Evolutionary conservation across 1,140 invertebrate genomes (phyloP).

Genomic region (Cecropterus lyciades): DNA sequence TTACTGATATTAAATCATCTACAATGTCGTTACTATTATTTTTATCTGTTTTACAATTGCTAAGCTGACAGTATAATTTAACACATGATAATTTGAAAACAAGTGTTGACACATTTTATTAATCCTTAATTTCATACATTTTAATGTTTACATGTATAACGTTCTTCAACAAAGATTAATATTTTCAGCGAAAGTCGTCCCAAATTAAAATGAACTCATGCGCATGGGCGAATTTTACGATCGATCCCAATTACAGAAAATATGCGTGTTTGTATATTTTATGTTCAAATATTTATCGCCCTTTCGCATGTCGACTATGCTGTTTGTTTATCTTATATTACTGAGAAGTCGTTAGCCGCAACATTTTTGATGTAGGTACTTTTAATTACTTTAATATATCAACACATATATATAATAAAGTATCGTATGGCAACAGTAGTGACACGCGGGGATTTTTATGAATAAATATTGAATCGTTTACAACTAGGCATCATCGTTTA

Average conservation of each 20-base stretch:
- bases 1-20: too few species aligned
- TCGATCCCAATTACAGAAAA: slow-evolving; percentile 22
- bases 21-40: too few species aligned
- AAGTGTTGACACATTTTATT: not conserved
- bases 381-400: too few species aligned
- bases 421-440: not conserved
- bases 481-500: slow-evolving; percentile 12
- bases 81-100: not conserved
- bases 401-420: not conserved
- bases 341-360: slow-evolving; percentile 1
- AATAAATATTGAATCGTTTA: slow-evolving; percentile 18
- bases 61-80: not conserved
- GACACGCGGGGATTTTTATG: slow-evolving; percentile 5
- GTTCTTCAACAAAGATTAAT: not conserved
- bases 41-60: not conserved
- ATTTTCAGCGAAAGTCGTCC: not conserved
- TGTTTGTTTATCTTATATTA: slow-evolving; percentile 21
- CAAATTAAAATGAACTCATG: slow-evolving; percentile 5
- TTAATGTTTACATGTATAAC: not conserved
- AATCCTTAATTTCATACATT: not conserved
- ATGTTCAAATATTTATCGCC: slow-evolving; percentile 27
- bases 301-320: slow-evolving; percentile 7
- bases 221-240: slow-evolving; percentile 26
- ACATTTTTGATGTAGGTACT: too few species aligned
- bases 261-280: slow-evolving; percentile 23